These are phyloP conservation scores for Ophioninae sp. DNA, from an alignment of 2,888 invertebrate species.

Conservation along the genomic window DNA sequence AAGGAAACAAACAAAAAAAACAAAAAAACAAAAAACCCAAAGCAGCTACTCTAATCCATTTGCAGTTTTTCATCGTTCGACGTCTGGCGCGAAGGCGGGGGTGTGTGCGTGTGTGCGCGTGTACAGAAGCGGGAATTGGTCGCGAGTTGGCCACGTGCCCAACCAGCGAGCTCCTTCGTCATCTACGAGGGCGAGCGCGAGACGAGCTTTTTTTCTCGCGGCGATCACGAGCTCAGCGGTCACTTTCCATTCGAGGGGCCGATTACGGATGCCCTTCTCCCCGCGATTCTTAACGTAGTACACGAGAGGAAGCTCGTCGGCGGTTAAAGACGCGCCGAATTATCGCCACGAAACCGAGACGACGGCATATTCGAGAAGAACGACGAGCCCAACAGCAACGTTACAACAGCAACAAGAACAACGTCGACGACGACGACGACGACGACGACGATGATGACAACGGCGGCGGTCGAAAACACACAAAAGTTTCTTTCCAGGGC, in stretches of 20 bases:
- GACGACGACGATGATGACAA: not conserved
- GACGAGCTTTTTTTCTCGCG: not conserved
- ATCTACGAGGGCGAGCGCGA: not conserved
- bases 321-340: constrained; percentile 41
- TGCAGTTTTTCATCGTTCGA: constrained; percentile 36
- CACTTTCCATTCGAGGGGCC: constrained; percentile 20
- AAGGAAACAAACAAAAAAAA: constrained; percentile 44
- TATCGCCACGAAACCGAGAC: constrained; percentile 65
- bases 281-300: not conserved
- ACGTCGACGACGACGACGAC: not conserved
- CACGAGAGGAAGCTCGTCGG: not conserved
- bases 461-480: not conserved
- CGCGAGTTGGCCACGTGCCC: not conserved
- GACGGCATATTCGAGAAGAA: not conserved
- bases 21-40: constrained; percentile 22
- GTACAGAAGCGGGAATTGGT: constrained; percentile 19
- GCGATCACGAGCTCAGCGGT: not conserved
- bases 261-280: constrained; percentile 25
- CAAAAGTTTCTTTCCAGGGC: constrained; percentile 41
- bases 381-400: constrained; percentile 23
- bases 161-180: constrained; percentile 17
- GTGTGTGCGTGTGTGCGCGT: constrained; percentile 26
- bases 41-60: constrained; percentile 35
- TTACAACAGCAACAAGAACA: constrained; percentile 64
- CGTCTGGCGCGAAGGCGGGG: constrained; percentile 28